Conservation (phyloP, 2,888 invertebrate genomes). For the Callimorpha dominula region DNA sequence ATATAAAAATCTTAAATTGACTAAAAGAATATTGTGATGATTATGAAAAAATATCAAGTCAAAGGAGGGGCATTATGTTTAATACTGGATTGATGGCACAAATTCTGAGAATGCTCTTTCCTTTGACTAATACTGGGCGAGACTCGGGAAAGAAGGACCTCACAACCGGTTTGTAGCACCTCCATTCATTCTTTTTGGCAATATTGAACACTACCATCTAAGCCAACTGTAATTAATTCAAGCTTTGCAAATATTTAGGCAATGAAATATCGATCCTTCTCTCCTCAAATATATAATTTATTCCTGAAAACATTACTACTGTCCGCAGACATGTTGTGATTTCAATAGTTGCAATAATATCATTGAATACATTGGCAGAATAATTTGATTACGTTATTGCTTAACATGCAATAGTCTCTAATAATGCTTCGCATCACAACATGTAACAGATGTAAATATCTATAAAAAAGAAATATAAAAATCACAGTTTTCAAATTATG, state of each 20-base stretch:
- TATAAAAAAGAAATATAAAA: conserved; percentile 82
- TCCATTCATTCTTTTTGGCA: conserved; percentile 68
- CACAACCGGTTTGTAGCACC: conserved; percentile 85
- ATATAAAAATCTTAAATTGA: conserved; percentile 85
- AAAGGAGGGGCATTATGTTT: conserved; percentile 79
- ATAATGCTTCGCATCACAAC: conserved; percentile 80
- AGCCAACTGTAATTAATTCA: conserved; percentile 33
- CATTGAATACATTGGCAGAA: conserved; percentile 61
- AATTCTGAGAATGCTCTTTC: conserved; percentile 79
- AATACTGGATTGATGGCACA: conserved; percentile 86
- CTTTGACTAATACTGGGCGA: conserved; percentile 85
- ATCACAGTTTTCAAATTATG: conserved; percentile 87
- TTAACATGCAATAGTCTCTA: conserved; percentile 58
- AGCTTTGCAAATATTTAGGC: conserved; percentile 37
- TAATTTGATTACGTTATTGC: conserved; percentile 66
- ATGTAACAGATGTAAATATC: conserved; percentile 83
- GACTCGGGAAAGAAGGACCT: conserved; percentile 82
- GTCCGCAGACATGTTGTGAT: conserved; percentile 80
- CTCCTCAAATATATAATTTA: conserved; percentile 68
- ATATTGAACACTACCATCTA: conserved; percentile 61
- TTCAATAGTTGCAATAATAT: conserved; percentile 61
- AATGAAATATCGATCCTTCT: conserved; percentile 76
- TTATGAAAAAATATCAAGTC: conserved; percentile 78
- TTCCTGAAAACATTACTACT: conserved; percentile 72
- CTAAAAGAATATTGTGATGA: conserved; percentile 85